Conservation (phyloP, 2,888 invertebrate species). For the Chymomyza procnemis region DNA sequence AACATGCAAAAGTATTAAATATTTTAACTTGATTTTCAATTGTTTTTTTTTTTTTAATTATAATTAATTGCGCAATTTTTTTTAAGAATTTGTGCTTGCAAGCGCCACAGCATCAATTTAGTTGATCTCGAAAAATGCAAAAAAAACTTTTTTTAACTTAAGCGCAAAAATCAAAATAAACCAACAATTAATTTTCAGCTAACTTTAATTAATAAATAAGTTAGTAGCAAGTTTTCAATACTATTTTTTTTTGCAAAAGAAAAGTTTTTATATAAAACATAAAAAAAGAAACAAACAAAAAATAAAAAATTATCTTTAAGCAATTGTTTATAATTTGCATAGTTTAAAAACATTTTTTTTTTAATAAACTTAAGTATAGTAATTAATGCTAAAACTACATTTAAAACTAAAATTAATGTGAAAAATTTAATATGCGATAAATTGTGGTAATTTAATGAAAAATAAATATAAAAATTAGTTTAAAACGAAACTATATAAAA, state of each 20-base stretch:
- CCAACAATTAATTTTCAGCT: not conserved
- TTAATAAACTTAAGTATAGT: not conserved
- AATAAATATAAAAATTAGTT: not conserved
- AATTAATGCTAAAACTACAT: not conserved
- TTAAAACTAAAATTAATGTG: not conserved
- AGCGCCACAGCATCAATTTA: not conserved
- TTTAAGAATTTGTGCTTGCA: not conserved
- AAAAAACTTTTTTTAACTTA: not conserved
- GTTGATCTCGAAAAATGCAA: not conserved
- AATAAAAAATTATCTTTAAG: no score
- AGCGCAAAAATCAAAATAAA: not conserved
- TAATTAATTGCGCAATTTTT: not conserved
- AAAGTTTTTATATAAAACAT: not conserved
- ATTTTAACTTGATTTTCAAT: not conserved
- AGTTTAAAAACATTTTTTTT: not conserved
- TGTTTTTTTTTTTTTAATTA: not conserved
- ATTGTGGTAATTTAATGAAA: conserved; percentile 1
- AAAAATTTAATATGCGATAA: conserved; percentile 4
- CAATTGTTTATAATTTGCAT: not conserved
- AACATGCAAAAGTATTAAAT: not conserved
- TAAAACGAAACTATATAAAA: not conserved
- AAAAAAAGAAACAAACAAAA: not conserved
- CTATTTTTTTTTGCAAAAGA: not conserved
- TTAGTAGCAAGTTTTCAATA: not conserved
- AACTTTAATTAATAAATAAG: not conserved